Evolutionary conservation across 2,888 invertebrate genomes (phyloP).

Genomic region (Argyra leucocephala): DNA sequence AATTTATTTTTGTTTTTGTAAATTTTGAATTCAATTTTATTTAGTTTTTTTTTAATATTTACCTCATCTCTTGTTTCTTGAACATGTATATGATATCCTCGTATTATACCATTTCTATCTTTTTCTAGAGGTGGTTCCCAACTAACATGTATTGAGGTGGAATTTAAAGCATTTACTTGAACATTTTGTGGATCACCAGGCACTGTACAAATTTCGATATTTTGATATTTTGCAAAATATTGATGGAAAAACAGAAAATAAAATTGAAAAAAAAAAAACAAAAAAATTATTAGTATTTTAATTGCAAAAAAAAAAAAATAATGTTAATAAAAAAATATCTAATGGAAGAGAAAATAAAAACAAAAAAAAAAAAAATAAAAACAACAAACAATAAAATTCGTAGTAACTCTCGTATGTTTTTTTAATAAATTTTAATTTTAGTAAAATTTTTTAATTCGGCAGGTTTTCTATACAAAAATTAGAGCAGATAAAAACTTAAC

Average conservation of each 20-base stretch:
- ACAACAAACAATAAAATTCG: neutral
- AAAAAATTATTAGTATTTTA: conserved; percentile 16
- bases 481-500: neutral
- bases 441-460: neutral
- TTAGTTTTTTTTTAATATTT: conserved; percentile 25
- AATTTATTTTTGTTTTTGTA: neutral
- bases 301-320: conserved; percentile 11
- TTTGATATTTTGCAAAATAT: conserved; percentile 27
- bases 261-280: conserved; percentile 9
- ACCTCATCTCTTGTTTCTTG: conserved; percentile 84
- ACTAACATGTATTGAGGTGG: conserved; percentile 86
- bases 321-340: neutral
- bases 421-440: conserved; percentile 1
- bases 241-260: conserved; percentile 16
- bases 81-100: conserved; percentile 93
- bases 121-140: conserved; percentile 91
- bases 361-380: neutral
- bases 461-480: too few relatives aligned
- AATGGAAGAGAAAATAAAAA: neutral
- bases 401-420: conserved; percentile 8
- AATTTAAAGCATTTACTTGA: conserved; percentile 78
- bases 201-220: conserved; percentile 53
- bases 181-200: conserved; percentile 95
- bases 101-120: conserved; percentile 88
- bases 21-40: neutral